Evolutionary conservation across 1,140 invertebrate genomes (phyloP), one percentile per base, ranked within the genome.

Genomic region (Lordiphosa clarofinis): DNA sequence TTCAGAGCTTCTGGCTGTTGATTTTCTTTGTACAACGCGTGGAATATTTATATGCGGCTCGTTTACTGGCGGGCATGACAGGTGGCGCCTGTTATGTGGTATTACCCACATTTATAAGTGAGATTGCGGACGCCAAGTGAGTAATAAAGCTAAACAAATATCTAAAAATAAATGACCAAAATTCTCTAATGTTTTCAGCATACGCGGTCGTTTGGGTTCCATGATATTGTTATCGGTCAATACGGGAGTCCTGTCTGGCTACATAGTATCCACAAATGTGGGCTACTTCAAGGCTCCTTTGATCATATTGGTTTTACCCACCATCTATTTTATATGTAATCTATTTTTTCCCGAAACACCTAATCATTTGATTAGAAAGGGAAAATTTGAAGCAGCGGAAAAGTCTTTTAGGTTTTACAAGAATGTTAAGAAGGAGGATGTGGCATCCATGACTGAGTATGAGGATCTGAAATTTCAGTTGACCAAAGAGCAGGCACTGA

Each of bases 301-400:
- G 1, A 84, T 93, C 6, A 93, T 94, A 39, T 91, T 92, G 0
- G 64, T 92, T 0, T 74, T 96, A 15, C 93, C 95, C 6, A 70
- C 94, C 0, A 43, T 94, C 0, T 93, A 95, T 33, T 88, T 94
- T 0, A 48, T 92, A 0, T 89, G 91, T 1, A 94, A 95, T 11
- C 58, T 92, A 28, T 93, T 91, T 73, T 56, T 97, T 89, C 96
- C 96, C 0, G 96, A 97, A 88, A 96, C 96, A 5, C 96, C 96
- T 0, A 90, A 92, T 8, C 94, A 92, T 89, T 88, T 94, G 1
- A 89, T 94, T 54, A 90, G 90, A 58, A 90, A 90, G 79, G 91
- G 92, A 8, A 89, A 92, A 9, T 89, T 92, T 13, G 89, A 90
- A 3, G 92, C 92, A 36, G 95, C 96, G 0, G 91, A 93, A 40